phyloP scores from a whole-genome alignment of 2,113 vertebrate genomes.

The Tychaedon coryphoeus region DNA sequence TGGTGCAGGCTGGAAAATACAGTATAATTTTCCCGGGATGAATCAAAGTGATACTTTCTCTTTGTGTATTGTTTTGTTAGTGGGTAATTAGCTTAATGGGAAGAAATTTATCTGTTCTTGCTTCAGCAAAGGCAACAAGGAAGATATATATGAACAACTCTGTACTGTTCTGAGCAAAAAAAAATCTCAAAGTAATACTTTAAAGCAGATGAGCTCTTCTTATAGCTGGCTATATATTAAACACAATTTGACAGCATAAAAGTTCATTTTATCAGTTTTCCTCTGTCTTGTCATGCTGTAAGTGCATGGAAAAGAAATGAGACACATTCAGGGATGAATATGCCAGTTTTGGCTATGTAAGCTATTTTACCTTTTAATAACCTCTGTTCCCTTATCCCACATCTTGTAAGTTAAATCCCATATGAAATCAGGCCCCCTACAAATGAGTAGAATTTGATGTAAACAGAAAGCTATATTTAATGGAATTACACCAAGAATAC shows the following conservation, averaged over 20 bases:
- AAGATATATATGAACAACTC: background rate
- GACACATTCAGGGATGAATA: background rate
- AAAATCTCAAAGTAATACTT: background rate
- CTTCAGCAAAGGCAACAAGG: background rate
- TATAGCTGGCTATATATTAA: background rate
- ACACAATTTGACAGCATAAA: background rate
- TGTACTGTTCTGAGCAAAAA: background rate
- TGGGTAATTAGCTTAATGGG: background rate
- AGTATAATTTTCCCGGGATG: slow-evolving; percentile 2
- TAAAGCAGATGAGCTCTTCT: background rate
- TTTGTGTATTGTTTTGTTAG: background rate
- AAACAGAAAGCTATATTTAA: background rate
- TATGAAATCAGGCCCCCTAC: background rate
- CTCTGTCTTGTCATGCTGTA: background rate
- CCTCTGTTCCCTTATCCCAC: background rate
- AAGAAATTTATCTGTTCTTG: background rate
- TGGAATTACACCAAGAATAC: background rate
- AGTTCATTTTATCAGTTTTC: background rate
- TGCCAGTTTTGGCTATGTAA: background rate
- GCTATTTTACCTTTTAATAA: background rate
- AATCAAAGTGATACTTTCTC: background rate
- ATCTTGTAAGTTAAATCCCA: background rate
- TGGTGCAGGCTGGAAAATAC: background rate
- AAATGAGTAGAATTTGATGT: background rate
- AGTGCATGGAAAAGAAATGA: background rate